These are phyloP conservation scores for Caenorhabditis sp. DNA, from an alignment of 2,888 invertebrate species.

Conservation along the genomic window DNA sequence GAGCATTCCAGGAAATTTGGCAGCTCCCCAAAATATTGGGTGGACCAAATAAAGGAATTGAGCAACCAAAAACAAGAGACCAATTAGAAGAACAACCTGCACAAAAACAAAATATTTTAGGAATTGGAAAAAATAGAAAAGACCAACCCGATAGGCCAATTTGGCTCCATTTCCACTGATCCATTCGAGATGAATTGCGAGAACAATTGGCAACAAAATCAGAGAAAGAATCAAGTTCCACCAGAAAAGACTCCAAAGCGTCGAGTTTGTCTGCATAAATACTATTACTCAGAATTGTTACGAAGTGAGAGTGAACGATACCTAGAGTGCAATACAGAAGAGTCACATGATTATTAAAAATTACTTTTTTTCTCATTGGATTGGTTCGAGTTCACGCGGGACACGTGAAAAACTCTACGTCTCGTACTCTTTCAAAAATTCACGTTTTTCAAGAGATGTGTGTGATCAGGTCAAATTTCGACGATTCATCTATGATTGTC, in stretches of 20 bases:
- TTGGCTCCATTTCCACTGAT: slow-evolving; percentile 57
- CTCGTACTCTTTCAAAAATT: too few relatives aligned
- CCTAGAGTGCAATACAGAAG: too few relatives aligned
- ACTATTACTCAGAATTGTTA: too few relatives aligned
- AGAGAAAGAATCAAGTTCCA: slow-evolving; percentile 53
- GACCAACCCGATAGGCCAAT: slow-evolving; percentile 49
- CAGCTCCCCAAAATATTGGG: slow-evolving; percentile 62
- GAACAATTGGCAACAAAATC: slow-evolving; percentile 44
- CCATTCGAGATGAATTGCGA: slow-evolving; percentile 46
- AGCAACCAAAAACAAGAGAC: slow-evolving; percentile 57
- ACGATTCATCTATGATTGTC: too few relatives aligned
- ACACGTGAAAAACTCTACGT: too few relatives aligned
- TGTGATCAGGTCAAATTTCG: too few relatives aligned
- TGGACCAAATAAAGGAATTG: slow-evolving; percentile 64
- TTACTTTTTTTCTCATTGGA: too few relatives aligned
- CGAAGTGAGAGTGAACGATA: too few relatives aligned
- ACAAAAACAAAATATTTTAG: neutral
- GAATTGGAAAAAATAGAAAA: too few relatives aligned
- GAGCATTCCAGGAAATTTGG: slow-evolving; percentile 59
- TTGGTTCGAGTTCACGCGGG: too few relatives aligned
- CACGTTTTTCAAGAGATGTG: too few relatives aligned
- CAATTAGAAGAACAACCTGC: slow-evolving; percentile 52
- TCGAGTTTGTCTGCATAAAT: slow-evolving; percentile 51
- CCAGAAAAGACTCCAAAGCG: slow-evolving; percentile 55
- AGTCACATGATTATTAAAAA: too few relatives aligned